Conservation (phyloP, 2,113 vertebrate species). For the Gobiocypris rarus region DNA sequence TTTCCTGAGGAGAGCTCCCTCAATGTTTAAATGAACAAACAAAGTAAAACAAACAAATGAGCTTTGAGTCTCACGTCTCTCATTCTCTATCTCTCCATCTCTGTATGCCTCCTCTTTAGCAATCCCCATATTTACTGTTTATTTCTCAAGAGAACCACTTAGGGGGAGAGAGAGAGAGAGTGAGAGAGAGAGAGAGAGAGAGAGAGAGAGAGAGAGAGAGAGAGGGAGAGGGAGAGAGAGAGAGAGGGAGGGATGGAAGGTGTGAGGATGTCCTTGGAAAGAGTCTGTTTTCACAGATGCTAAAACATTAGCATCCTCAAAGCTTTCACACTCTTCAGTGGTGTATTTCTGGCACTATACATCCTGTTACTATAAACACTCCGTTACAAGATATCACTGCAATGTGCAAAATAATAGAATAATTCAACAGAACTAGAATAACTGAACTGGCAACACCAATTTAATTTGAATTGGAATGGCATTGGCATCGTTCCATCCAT, state of each 20-base stretch:
- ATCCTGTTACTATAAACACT: background rate
- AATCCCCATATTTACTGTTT: slow-evolving; percentile 49
- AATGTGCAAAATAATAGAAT: background rate
- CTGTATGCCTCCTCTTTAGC: slow-evolving; percentile 41
- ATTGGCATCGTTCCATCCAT: too few relatives aligned
- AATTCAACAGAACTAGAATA: too few relatives aligned
- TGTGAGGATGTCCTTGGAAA: slow-evolving; percentile 69
- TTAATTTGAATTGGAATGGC: too few relatives aligned
- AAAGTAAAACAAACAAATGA: slow-evolving; percentile 27
- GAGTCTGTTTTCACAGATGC: slow-evolving; percentile 68
- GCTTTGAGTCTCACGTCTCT: background rate
- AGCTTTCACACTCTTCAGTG: slow-evolving; percentile 23
- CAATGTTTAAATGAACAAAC: slow-evolving; percentile 12
- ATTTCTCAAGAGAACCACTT: slow-evolving; percentile 22
- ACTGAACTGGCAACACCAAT: too few relatives aligned
- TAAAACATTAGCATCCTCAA: slow-evolving; percentile 74
- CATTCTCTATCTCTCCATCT: slow-evolving; percentile 29
- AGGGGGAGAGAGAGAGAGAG: background rate
- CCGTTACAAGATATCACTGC: background rate
- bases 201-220: background rate
- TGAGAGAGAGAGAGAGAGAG: background rate
- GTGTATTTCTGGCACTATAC: background rate
- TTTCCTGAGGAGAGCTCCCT: background rate
- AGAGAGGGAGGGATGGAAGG: background rate
- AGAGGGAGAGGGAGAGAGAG: background rate